Conservation (phyloP, 2,113 vertebrate genomes). For the Rynchops niger region DNA sequence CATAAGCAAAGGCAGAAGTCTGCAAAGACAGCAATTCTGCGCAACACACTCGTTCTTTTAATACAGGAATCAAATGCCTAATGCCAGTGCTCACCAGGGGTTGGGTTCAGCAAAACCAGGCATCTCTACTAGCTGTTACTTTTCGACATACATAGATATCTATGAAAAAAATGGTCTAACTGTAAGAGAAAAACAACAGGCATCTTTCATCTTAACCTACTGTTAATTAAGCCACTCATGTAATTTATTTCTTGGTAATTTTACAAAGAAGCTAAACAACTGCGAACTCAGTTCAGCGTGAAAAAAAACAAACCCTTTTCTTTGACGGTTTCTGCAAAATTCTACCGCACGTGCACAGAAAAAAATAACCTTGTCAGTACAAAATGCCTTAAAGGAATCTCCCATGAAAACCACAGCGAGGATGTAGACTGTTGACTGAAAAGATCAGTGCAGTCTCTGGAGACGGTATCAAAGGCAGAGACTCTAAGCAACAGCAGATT, state of each 20-base stretch:
- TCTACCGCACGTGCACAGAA: constrained; percentile 18
- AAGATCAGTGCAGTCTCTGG: constrained; percentile 66
- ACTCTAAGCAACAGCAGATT: constrained; percentile 61
- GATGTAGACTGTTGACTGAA: constrained; percentile 68
- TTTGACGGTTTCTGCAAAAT: constrained; percentile 68
- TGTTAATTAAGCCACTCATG: background rate
- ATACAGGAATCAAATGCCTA: background rate
- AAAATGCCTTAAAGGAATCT: constrained; percentile 75
- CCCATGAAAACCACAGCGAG: constrained; percentile 59
- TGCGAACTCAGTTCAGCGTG: background rate
- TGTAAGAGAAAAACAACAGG: background rate
- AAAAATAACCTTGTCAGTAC: constrained; percentile 69
- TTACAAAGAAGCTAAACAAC: constrained; percentile 10
- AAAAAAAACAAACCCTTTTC: background rate
- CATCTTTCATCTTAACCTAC: background rate
- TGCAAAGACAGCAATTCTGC: background rate
- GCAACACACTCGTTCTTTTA: background rate
- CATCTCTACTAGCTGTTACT: background rate
- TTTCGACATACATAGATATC: background rate
- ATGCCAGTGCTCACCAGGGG: background rate
- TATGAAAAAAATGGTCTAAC: background rate
- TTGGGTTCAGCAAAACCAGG: background rate
- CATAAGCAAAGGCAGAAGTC: background rate
- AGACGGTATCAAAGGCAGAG: constrained; percentile 70
- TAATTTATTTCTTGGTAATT: constrained; percentile 32